Conservation (phyloP, 2,888 invertebrate species). For the Neoascia interrupta region DNA sequence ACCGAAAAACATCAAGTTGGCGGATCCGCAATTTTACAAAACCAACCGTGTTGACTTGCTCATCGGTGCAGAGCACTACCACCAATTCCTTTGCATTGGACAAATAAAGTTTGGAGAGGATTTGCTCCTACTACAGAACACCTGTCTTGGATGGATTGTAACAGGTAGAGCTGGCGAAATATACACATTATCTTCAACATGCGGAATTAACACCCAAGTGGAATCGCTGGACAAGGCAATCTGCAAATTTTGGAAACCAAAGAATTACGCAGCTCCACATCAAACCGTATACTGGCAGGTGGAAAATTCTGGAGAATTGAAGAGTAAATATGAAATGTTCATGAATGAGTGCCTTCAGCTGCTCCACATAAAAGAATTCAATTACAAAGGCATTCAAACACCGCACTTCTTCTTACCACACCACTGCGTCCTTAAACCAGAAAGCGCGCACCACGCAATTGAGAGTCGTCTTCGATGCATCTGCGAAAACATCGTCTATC, state of each 20-base stretch:
- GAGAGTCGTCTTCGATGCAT: neutral
- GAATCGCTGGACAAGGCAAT: constrained; percentile 6
- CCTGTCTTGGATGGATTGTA: constrained; percentile 5
- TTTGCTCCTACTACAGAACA: constrained; percentile 4
- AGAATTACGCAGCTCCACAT: neutral
- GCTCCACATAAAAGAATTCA: constrained; percentile 66
- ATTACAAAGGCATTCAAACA: neutral
- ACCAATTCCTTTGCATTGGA: constrained; percentile 3
- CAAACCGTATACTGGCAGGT: neutral
- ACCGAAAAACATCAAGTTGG: no score
- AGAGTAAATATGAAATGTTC: constrained; percentile 22
- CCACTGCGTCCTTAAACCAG: constrained; percentile 5
- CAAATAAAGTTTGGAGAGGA: constrained; percentile 3
- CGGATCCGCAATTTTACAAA: no score
- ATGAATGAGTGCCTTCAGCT: constrained; percentile 67
- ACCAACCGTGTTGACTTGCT: no score
- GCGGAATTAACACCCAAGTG: neutral
- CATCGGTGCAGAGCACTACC: no score
- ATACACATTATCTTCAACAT: neutral
- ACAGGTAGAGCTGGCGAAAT: neutral
- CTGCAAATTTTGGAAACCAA: neutral
- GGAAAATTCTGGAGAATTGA: constrained; percentile 42
- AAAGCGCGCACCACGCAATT: neutral
- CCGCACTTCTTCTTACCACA: constrained; percentile 11
- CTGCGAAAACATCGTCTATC: neutral